Percentiles rank a stretch among this genome's conserved stretches.
These are phyloP conservation scores for Euleptes europaea DNA, from an alignment of 2,113 vertebrate species.

Conservation along the genomic window DNA sequence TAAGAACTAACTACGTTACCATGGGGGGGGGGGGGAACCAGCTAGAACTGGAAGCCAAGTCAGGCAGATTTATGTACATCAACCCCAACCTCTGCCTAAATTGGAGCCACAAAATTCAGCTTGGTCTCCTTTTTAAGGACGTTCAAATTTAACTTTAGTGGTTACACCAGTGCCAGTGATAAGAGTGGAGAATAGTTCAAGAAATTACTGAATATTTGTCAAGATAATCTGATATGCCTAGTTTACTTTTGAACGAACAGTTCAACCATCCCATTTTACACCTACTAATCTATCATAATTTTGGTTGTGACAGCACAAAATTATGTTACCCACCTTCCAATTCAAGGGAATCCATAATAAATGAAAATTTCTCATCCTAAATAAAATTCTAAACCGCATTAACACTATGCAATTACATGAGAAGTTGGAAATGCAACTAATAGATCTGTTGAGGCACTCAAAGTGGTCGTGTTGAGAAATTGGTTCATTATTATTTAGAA, in stretches of 20 bases:
- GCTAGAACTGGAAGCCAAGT: neutral
- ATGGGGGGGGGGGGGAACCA: neutral
- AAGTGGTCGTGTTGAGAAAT: conserved; percentile 48
- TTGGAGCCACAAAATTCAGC: neutral
- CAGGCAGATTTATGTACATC: neutral
- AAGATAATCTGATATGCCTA: neutral
- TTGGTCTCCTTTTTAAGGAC: neutral
- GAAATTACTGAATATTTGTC: neutral
- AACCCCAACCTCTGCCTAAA: neutral
- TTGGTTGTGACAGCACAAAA: conserved; percentile 23
- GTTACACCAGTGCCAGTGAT: neutral
- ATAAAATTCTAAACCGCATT: conserved; percentile 42
- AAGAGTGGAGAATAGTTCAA: neutral
- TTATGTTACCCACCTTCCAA: conserved; percentile 8
- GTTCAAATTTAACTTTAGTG: neutral
- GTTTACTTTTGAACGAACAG: neutral
- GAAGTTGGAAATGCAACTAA: conserved; percentile 31
- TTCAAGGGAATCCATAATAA: conserved; percentile 20
- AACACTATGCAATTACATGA: conserved; percentile 49
- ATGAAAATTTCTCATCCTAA: conserved; percentile 28
- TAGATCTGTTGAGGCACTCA: conserved; percentile 31
- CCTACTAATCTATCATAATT: neutral
- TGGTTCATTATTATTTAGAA: conserved; percentile 42
- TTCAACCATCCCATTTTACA: neutral
- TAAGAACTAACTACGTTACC: neutral